Evolutionary conservation across 2,113 vertebrate species (phyloP).

Genomic region (Chiloscyllium plagiosum): DNA sequence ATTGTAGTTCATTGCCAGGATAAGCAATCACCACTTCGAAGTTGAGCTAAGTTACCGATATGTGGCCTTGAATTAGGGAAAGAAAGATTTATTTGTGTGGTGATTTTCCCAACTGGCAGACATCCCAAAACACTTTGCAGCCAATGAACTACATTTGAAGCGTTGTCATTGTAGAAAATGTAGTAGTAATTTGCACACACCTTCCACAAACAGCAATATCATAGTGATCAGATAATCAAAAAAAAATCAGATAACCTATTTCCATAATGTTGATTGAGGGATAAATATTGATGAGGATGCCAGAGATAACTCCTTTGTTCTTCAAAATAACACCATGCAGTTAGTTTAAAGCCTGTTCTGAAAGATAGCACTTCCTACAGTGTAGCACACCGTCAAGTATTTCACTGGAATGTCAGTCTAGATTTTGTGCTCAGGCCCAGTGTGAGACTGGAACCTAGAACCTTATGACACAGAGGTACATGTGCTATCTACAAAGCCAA

Average conservation of each 20-base stretch:
- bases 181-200: not conserved
- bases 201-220: not conserved
- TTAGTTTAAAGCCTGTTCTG: not conserved
- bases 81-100: too few relatives aligned
- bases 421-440: not conserved
- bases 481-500: not conserved
- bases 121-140: not conserved
- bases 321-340: not conserved
- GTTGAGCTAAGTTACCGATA: not conserved
- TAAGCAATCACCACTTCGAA: not conserved
- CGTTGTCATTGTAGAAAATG: not conserved
- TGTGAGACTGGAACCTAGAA: not conserved
- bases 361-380: not conserved
- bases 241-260: not conserved
- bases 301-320: not conserved
- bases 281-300: not conserved
- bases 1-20: not conserved
- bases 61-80: not conserved
- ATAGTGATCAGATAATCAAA: not conserved
- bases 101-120: not conserved
- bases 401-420: not conserved
- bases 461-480: not conserved
- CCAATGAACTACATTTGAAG: not conserved
- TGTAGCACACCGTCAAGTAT: too few relatives aligned
- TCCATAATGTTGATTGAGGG: not conserved